These are phyloP conservation scores for Bubo blakistoni DNA, from an alignment of 2,113 vertebrate genomes.

Conservation along the genomic window DNA sequence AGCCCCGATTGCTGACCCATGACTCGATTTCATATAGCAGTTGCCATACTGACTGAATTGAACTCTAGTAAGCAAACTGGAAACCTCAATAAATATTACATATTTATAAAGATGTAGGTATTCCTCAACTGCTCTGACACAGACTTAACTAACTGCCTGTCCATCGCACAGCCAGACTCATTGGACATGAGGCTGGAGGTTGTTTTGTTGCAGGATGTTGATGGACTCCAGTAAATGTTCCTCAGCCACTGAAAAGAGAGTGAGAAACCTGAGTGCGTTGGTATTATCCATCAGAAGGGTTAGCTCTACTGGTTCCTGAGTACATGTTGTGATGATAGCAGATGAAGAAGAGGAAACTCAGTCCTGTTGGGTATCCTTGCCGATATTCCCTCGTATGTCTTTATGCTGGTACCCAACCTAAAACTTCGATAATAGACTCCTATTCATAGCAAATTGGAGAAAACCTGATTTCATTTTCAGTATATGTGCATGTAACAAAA, in stretches of 20 bases:
- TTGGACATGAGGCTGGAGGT: not conserved
- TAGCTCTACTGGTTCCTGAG: not conserved
- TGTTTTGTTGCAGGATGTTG: not conserved
- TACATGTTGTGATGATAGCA: not conserved
- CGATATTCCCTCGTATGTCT: accelerated
- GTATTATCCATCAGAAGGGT: not conserved
- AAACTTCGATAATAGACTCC: not conserved
- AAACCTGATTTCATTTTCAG: not conserved
- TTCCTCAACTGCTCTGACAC: not conserved
- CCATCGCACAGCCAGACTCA: not conserved
- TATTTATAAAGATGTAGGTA: not conserved
- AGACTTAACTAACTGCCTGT: not conserved
- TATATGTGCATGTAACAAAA: not conserved
- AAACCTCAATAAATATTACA: not conserved
- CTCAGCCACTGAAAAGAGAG: not conserved
- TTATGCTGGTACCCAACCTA: not conserved
- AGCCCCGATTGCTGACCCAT: not conserved
- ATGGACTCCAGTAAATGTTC: not conserved
- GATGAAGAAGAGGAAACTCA: not conserved
- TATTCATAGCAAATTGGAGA: not conserved
- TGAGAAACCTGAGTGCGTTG: not conserved
- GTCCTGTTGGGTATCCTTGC: not conserved
- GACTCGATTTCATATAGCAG: not conserved
- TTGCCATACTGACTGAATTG: not conserved
- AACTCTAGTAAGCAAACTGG: not conserved